These are phyloP conservation scores for Tenrec ecaudatus DNA, from an alignment of 2,113 vertebrate genomes.

Conservation along the genomic window DNA sequence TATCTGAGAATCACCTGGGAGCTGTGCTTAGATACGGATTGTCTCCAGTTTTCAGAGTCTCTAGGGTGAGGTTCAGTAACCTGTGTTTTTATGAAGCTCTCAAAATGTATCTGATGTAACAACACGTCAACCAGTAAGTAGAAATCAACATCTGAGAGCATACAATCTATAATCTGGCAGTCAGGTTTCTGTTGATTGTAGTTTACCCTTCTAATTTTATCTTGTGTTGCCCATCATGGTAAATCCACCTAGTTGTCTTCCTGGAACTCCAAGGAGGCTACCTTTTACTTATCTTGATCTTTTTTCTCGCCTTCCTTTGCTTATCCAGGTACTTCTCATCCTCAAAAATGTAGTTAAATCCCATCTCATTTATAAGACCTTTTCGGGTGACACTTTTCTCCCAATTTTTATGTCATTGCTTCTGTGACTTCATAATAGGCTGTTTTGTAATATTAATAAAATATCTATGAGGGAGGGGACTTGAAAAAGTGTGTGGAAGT, in stretches of 20 bases:
- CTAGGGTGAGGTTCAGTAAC: not conserved
- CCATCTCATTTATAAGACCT: not conserved
- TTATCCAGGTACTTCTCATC: not conserved
- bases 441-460: not conserved
- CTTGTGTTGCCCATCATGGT: not conserved
- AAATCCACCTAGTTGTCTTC: not conserved
- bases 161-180: not conserved
- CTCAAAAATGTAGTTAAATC: not conserved
- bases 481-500: too few species aligned
- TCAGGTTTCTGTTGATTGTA: conserved; percentile 36
- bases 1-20: conserved; percentile 43
- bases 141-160: not conserved
- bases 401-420: not conserved
- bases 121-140: not conserved
- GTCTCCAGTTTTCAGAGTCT: conserved; percentile 13
- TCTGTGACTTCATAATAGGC: not conserved
- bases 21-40: conserved; percentile 43
- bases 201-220: not conserved
- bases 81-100: conserved; percentile 6
- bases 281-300: conserved; percentile 22
- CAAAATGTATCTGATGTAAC: not conserved
- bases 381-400: not conserved
- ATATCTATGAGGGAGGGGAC: not conserved
- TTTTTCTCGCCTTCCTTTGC: not conserved
- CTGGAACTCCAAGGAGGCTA: not conserved